Percentiles rank a stretch among this genome's conserved stretches.
phyloP scores from a whole-genome alignment of 1,140 invertebrate species.

The Neodiprion lecontei region DNA sequence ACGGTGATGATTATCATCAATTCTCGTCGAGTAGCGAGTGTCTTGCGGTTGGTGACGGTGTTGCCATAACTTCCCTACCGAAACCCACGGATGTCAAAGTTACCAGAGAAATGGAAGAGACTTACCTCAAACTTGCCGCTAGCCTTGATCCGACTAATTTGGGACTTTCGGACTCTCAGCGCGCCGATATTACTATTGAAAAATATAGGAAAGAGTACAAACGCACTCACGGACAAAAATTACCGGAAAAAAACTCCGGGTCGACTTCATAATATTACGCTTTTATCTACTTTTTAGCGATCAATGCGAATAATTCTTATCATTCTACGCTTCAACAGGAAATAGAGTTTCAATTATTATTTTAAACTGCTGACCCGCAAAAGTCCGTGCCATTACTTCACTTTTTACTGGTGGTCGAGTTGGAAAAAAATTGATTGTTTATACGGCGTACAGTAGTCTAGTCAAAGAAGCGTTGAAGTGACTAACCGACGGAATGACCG shows the following conservation, averaged over 20 bases:
- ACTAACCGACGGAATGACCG: no score
- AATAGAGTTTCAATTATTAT: no score
- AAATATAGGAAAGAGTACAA: conserved; percentile 57
- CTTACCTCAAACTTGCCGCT: conserved; percentile 56
- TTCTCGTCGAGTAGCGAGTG: background rate
- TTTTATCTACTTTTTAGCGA: background rate
- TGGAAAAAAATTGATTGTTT: no score
- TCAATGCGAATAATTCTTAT: background rate
- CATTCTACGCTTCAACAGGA: no score
- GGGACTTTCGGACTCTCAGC: conserved; percentile 35
- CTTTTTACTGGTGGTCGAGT: no score
- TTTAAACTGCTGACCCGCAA: no score
- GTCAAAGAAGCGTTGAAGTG: no score
- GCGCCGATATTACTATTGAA: conserved; percentile 51
- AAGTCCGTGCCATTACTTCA: no score
- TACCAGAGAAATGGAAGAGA: conserved; percentile 59
- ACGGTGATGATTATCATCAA: conserved; percentile 20
- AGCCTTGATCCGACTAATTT: conserved; percentile 49
- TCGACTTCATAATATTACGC: conserved; percentile 41
- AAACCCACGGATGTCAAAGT: conserved; percentile 47
- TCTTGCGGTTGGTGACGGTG: background rate
- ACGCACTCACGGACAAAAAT: conserved; percentile 39
- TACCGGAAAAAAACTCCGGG: conserved; percentile 38
- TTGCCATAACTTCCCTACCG: background rate
- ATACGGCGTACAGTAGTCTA: no score